Evolutionary conservation across 2,888 invertebrate species (phyloP), one percentile per base, ranked within the genome.

Genomic region (Stenichneumon culpator): DNA sequence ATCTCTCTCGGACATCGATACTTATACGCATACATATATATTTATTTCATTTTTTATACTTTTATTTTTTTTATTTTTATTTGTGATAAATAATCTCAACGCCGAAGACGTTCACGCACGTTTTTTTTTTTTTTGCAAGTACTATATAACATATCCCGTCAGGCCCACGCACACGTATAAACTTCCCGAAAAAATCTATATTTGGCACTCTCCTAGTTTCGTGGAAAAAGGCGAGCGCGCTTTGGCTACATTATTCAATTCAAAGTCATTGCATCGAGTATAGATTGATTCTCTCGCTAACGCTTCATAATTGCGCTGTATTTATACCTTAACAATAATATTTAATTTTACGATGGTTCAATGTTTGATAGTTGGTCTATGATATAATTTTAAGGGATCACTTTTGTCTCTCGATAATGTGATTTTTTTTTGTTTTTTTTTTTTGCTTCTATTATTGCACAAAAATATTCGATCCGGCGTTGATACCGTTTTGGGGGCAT

Each of bases 221-320:
- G 83, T 90, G 86, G 87, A 89, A 84, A 90, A 92, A 91, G 90
- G 90, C 90, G 92, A 93, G 93, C 89, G 91, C 93, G 54, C 90
- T 77, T 63, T 89, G 89, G 89, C 92, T 92, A 93, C 90, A 88
- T 92, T 92, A 88, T 92, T 93, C 93, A 93, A 93, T 93, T 93
- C 93, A 93, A 90, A 90, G 93, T 92, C 93, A 93, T 93, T 93
- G 93, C 93, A 93, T 93, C 88, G 83, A 87, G 84, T 87, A 86
- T 86, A 86, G 84, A 88, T 87, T 77, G 73, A 82, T 85, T 78
- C 72, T 84, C 25, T 69, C 77, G 75, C 75, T 77, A 83, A 83
- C 75, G 82, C 79, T 75, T 77, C 65, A 67, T 79, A 70, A 54
- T 77, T 69, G 81, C 81, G 81, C 74, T 75, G 67, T 80, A 32